Conservation (phyloP, 2,797 vertebrate genomes). For the Dicrostonyx torquatus region DNA sequence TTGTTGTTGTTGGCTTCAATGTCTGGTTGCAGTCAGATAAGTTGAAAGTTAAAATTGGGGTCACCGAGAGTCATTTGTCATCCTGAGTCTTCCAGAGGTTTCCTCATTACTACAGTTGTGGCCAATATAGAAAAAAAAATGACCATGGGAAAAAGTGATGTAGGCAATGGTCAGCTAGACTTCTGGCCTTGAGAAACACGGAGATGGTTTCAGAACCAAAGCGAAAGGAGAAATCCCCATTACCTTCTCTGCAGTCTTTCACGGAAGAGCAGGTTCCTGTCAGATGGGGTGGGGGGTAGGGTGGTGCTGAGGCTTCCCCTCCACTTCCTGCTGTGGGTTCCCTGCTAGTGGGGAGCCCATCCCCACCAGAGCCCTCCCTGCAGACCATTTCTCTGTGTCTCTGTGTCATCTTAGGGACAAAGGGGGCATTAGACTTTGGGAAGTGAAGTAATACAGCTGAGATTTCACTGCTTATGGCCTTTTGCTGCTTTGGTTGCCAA, state of each 20-base stretch:
- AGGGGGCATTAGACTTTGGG: slow-evolving; percentile 24
- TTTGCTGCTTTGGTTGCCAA: slow-evolving; percentile 47
- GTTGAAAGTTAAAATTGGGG: slow-evolving; percentile 23
- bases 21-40: not conserved
- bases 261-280: not conserved
- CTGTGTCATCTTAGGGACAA: slow-evolving; percentile 33
- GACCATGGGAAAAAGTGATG: not conserved
- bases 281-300: not conserved
- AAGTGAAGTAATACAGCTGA: slow-evolving; percentile 67
- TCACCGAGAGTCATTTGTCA: not conserved
- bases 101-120: not conserved
- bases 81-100: not conserved
- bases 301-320: slow-evolving; percentile 56
- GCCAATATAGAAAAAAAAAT: not conserved
- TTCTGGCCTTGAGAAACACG: not conserved
- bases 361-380: not conserved
- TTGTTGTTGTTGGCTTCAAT: not conserved
- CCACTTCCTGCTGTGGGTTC: slow-evolving; percentile 72
- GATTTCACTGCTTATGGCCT: slow-evolving; percentile 67
- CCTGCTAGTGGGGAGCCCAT: slow-evolving; percentile 42
- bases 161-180: not conserved
- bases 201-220: not conserved
- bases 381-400: slow-evolving; percentile 30
- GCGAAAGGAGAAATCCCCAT: not conserved
- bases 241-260: not conserved